A percentile compares a stretch with the other conserved stretches of the same genome.
phyloP scores from a whole-genome alignment of 1,140 invertebrate genomes.

The Reticulitermes speratus region DNA sequence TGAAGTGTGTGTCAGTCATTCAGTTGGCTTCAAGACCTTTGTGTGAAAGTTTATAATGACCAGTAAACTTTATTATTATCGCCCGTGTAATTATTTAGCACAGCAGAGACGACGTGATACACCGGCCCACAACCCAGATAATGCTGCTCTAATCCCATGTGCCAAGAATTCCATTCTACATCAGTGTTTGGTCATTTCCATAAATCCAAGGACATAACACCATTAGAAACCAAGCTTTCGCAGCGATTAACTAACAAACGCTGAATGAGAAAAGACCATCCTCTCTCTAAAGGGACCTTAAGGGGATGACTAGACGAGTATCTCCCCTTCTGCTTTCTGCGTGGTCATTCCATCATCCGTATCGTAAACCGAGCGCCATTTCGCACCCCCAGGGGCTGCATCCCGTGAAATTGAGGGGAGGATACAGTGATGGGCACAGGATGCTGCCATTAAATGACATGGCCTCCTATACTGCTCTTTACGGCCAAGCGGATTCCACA shows the following conservation, averaged over 20 bases:
- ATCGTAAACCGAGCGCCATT: not conserved
- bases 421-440: not conserved
- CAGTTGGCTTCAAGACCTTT: not conserved
- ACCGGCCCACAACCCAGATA: not conserved
- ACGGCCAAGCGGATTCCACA: not conserved
- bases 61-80: constrained; percentile 18
- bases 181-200: not conserved
- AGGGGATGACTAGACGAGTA: not conserved
- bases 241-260: not conserved
- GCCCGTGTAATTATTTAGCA: not conserved
- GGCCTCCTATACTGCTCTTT: not conserved
- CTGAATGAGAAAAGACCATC: not conserved
- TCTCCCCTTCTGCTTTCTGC: not conserved
- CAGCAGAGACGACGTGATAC: not conserved
- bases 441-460: not conserved
- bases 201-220: not conserved
- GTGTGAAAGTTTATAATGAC: constrained; percentile 8
- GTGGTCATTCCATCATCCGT: constrained; percentile 8
- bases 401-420: constrained; percentile 9
- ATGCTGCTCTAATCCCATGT: not conserved
- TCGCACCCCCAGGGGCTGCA: not conserved
- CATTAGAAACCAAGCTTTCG: not conserved
- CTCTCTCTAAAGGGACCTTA: not conserved
- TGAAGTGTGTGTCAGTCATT: not conserved
- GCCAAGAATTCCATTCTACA: constrained; percentile 9